Evolutionary conservation across 2,113 vertebrate genomes (phyloP).

Genomic region (Halcyon malimbica): DNA sequence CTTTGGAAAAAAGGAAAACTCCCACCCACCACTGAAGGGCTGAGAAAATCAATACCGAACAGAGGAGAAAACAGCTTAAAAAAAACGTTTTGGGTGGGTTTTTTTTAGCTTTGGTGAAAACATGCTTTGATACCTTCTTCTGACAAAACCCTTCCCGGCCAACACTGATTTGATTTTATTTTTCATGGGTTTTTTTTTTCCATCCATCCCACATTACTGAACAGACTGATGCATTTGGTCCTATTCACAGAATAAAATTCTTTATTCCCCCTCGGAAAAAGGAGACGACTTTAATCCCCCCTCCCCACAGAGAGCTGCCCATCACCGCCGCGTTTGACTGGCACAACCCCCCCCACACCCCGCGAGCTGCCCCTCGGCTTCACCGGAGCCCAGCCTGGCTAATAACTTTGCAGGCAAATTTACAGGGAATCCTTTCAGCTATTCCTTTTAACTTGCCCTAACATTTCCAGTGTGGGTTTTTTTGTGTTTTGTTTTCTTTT

Average conservation of each 20-base stretch:
- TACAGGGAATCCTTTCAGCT: neutral
- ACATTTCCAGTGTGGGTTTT: neutral
- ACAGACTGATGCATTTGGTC: neutral
- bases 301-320: fast-evolving
- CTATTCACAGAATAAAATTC: slow-evolving; percentile 1
- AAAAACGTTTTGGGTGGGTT: neutral
- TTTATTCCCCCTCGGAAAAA: neutral
- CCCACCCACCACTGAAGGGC: neutral
- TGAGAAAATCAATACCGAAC: neutral
- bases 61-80: slow-evolving; percentile 6
- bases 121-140: neutral
- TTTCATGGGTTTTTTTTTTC: neutral
- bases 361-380: fast-evolving
- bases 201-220: neutral
- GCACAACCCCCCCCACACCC: neutral
- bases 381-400: neutral
- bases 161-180: neutral
- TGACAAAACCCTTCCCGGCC: neutral
- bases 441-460: neutral
- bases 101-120: slow-evolving; percentile 9
- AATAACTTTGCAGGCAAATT: neutral
- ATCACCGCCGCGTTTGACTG: fast-evolving
- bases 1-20: neutral
- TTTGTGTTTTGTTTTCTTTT: neutral
- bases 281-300: neutral